Evolutionary conservation across 2,113 vertebrate species (phyloP).

Genomic region (Andinoacara biseriatus): DNA sequence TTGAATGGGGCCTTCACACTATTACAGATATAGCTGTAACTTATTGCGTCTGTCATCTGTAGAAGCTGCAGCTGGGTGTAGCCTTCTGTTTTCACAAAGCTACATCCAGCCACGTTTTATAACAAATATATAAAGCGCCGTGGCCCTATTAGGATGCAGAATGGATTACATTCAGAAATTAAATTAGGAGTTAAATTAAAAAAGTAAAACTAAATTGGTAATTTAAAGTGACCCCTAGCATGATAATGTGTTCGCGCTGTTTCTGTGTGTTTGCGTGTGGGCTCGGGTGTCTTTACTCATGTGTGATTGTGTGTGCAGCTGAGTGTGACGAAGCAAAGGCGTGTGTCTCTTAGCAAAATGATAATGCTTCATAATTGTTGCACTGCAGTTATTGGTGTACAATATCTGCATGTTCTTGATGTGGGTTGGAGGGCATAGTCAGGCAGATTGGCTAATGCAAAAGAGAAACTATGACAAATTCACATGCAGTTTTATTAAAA

Average conservation of each 20-base stretch:
- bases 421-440: slow-evolving; percentile 8
- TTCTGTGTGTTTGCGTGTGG: background rate
- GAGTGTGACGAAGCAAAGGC: slow-evolving; percentile 49
- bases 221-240: background rate
- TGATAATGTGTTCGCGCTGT: background rate
- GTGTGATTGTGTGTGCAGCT: slow-evolving; percentile 41
- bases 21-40: slow-evolving; percentile 55
- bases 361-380: slow-evolving; percentile 52
- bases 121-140: background rate
- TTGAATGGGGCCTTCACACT: slow-evolving; percentile 61
- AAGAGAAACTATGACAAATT: background rate
- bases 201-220: background rate
- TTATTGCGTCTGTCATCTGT: slow-evolving; percentile 56
- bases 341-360: slow-evolving; percentile 53
- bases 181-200: background rate
- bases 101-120: slow-evolving; percentile 3
- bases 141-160: slow-evolving; percentile 5
- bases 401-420: slow-evolving; percentile 31
- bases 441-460: slow-evolving; percentile 20
- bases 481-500: background rate
- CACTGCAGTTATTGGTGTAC: slow-evolving; percentile 55
- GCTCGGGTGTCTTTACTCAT: background rate
- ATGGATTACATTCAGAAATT: background rate
- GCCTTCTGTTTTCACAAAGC: slow-evolving; percentile 30
- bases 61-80: slow-evolving; percentile 13